Conservation (phyloP, 2,888 invertebrate genomes). For the Melangyna quadrimaculata region DNA sequence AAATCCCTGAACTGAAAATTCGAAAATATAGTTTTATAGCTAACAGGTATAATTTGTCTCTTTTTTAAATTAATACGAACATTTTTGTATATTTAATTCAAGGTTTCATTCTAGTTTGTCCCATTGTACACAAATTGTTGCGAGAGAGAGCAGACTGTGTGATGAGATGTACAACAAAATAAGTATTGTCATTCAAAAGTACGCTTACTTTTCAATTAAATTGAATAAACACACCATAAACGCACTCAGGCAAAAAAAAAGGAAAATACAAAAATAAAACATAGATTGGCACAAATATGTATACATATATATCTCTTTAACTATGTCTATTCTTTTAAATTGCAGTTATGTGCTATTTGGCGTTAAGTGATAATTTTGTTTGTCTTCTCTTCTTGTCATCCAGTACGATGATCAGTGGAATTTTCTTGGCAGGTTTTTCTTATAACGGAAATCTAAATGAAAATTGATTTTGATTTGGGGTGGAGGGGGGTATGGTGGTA, state of each 20-base stretch:
- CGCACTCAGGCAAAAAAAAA: slow-evolving; percentile 14
- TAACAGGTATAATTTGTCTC: too few relatives aligned
- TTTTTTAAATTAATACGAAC: too few relatives aligned
- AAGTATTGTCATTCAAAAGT: slow-evolving; percentile 42
- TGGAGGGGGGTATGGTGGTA: too few relatives aligned
- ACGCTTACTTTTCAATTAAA: slow-evolving; percentile 58
- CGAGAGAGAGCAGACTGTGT: background rate
- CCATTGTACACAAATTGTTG: background rate
- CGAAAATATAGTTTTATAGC: too few relatives aligned
- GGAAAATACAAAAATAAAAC: background rate
- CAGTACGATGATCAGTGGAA: background rate
- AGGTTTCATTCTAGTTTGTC: background rate
- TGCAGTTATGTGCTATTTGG: background rate
- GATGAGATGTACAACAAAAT: slow-evolving; percentile 20
- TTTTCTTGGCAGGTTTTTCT: background rate
- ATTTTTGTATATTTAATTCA: background rate
- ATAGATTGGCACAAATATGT: slow-evolving; percentile 44
- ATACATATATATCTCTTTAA: too few relatives aligned
- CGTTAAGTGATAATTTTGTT: slow-evolving; percentile 29
- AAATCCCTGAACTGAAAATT: too few relatives aligned
- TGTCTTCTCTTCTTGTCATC: background rate
- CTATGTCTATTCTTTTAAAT: background rate
- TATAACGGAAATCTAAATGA: background rate
- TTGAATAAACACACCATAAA: slow-evolving; percentile 47
- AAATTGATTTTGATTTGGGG: background rate